Conservation (phyloP, 2,113 vertebrate genomes). For the Castor canadensis region DNA sequence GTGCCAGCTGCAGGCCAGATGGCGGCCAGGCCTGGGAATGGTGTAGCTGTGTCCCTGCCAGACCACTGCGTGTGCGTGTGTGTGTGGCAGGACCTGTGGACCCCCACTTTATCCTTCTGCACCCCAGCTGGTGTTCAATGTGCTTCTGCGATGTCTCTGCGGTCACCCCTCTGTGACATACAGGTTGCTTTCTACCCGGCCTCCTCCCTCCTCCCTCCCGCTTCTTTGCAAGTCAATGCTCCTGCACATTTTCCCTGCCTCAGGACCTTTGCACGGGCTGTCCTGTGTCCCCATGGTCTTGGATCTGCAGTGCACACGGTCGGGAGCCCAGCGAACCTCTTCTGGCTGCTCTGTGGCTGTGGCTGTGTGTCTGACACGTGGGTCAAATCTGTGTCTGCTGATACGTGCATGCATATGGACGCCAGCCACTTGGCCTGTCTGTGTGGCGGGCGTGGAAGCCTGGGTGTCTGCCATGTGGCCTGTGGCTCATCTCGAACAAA, state of each 20-base stretch:
- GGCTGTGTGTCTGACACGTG: constrained; percentile 42
- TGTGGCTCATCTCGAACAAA: constrained; percentile 14
- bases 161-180: not conserved
- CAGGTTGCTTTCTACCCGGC: not conserved
- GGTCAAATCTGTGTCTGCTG: constrained; percentile 39
- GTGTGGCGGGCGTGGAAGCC: not conserved
- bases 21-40: not conserved
- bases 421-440: constrained; percentile 4
- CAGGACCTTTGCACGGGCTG: not conserved
- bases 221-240: not conserved
- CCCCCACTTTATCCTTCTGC: too few species aligned
- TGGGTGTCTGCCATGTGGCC: not conserved
- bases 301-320: not conserved
- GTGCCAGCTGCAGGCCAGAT: constrained; percentile 55
- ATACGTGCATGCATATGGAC: constrained; percentile 27
- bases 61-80: not conserved
- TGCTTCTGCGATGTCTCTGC: not conserved
- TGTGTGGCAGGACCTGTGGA: not conserved
- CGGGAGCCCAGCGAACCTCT: not conserved
- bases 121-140: too few species aligned
- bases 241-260: not conserved
- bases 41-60: not conserved
- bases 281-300: not conserved
- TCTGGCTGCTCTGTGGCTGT: constrained; percentile 34
- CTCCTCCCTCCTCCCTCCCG: rapidly evolving